Percentiles rank a stretch among this genome's conserved stretches.
Evolutionary conservation across 2,888 invertebrate genomes (phyloP).

Genomic region (Drosophila crucigera): DNA sequence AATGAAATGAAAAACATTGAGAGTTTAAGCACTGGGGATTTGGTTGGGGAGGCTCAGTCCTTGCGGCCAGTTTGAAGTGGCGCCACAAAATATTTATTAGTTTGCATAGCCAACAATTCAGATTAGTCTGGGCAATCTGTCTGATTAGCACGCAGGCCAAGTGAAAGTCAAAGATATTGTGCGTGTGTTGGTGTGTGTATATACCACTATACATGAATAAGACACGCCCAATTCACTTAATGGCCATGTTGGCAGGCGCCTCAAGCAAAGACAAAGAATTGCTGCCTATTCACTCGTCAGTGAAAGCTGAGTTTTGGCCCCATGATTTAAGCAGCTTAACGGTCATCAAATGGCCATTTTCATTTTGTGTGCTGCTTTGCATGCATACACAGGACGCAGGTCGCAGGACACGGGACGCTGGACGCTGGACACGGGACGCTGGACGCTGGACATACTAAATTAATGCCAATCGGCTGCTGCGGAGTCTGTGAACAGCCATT

Average conservation of each 20-base stretch:
- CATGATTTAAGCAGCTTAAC: constrained; percentile 47
- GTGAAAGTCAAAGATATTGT: constrained; percentile 1
- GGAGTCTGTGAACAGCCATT: not conserved
- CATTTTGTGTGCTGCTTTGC: constrained; percentile 49
- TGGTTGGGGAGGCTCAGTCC: not conserved
- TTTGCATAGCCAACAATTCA: constrained; percentile 31
- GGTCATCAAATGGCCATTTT: constrained; percentile 61
- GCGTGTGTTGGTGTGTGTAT: not conserved
- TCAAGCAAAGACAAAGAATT: constrained; percentile 28
- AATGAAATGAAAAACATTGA: not conserved
- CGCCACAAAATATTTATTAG: constrained; percentile 47
- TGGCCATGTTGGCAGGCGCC: constrained; percentile 54
- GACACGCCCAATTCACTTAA: constrained; percentile 55
- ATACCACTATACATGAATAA: not conserved
- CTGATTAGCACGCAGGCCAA: constrained; percentile 5
- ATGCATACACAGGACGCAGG: constrained; percentile 21
- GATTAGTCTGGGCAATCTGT: constrained; percentile 15
- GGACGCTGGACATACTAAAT: constrained; percentile 37
- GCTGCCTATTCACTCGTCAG: constrained; percentile 35
- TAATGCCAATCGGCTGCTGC: constrained; percentile 34
- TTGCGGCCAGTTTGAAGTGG: constrained; percentile 49
- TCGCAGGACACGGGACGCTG: constrained; percentile 6
- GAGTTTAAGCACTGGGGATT: constrained; percentile 4
- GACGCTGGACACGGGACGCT: constrained; percentile 28
- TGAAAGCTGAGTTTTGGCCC: constrained; percentile 9